A percentile compares a stretch with the other conserved stretches of the same genome.
These are phyloP conservation scores for Aleiodes sp. DNA, from an alignment of 1,140 invertebrate species.

Conservation along the genomic window DNA sequence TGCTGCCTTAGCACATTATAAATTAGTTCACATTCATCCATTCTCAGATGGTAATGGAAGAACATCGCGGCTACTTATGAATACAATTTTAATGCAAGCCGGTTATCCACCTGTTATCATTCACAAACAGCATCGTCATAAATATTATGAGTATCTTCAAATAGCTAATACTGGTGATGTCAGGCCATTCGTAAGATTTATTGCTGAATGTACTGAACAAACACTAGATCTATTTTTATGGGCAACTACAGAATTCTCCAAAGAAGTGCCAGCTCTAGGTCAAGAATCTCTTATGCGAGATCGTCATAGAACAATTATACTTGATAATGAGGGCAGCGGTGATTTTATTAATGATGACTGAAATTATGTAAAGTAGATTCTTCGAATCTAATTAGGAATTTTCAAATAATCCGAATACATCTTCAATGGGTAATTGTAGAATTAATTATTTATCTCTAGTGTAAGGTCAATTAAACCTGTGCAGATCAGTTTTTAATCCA, in stretches of 20 bases:
- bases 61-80: constrained; percentile 95
- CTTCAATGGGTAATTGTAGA: too few species aligned
- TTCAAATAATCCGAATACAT: too few species aligned
- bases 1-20: constrained; percentile 95
- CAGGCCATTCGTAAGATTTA: constrained; percentile 93
- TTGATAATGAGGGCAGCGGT: constrained; percentile 44
- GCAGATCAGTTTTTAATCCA: not conserved
- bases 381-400: too few species aligned
- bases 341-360: constrained; percentile 45
- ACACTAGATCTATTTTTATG: constrained; percentile 94
- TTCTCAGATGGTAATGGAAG: constrained; percentile 94
- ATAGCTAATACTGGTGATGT: constrained; percentile 92
- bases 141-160: constrained; percentile 88
- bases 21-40: constrained; percentile 94
- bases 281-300: constrained; percentile 54
- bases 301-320: constrained; percentile 50
- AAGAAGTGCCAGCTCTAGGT: constrained; percentile 64
- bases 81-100: constrained; percentile 96
- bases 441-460: too few species aligned
- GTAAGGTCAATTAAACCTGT: too few species aligned
- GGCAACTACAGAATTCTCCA: constrained; percentile 73
- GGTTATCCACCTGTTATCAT: constrained; percentile 97
- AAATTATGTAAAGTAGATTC: too few species aligned
- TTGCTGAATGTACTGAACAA: constrained; percentile 92
- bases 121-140: constrained; percentile 86